Conservation (phyloP, 2,888 invertebrate species). For the Lasioglossum oenotherae region DNA sequence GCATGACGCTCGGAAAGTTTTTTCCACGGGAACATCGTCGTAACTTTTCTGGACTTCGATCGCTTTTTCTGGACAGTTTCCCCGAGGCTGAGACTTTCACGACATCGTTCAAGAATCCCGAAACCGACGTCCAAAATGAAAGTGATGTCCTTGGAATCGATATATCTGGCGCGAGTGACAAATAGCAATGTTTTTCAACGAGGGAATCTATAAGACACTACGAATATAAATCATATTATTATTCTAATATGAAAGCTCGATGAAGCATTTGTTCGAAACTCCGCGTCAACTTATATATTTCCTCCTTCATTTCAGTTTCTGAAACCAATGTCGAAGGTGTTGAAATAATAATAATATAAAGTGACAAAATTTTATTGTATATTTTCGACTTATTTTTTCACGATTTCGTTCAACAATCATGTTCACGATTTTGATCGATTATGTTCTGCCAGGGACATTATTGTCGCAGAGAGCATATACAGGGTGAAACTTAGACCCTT, state of each 20-base stretch:
- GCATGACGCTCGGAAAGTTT: background rate
- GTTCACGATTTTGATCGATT: no score
- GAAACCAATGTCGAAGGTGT: no score
- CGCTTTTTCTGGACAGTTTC: background rate
- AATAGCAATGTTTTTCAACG: background rate
- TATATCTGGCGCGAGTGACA: background rate
- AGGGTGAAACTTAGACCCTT: no score
- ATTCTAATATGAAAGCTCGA: background rate
- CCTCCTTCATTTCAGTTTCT: background rate
- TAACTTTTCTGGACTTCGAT: background rate
- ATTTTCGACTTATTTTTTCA: no score
- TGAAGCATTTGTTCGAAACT: background rate
- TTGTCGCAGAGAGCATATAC: no score
- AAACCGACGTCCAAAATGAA: background rate
- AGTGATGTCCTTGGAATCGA: background rate
- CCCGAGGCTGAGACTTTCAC: background rate
- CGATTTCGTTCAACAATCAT: no score
- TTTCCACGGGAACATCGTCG: background rate
- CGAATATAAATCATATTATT: background rate
- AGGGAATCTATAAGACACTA: background rate
- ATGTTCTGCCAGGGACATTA: no score
- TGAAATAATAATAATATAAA: no score
- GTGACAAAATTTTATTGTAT: no score
- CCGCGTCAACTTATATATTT: background rate
- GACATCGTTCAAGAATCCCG: slow-evolving; percentile 1